Evolutionary conservation across 2,797 vertebrate genomes (phyloP).

Genomic region (Synanceia verrucosa): DNA sequence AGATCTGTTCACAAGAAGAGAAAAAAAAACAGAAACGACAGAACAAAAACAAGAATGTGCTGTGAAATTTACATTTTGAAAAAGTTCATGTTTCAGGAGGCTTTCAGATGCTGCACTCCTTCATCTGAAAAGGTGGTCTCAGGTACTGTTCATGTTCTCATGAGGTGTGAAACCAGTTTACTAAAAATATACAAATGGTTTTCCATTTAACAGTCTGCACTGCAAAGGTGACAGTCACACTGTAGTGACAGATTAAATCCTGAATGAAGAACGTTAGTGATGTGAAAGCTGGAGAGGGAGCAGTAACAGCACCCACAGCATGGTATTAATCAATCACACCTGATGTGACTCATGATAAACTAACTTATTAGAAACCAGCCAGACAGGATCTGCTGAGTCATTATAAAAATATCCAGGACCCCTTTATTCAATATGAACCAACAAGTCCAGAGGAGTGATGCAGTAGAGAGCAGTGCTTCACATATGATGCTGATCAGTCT

Average conservation of each 20-base stretch:
- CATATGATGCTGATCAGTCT: background rate
- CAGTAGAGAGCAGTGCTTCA: background rate
- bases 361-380: background rate
- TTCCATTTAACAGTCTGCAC: too few species aligned
- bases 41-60: constrained; percentile 12
- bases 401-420: background rate
- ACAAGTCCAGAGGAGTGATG: background rate
- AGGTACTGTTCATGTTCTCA: too few species aligned
- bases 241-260: too few species aligned
- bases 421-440: background rate
- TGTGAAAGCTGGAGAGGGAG: too few species aligned
- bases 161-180: too few species aligned
- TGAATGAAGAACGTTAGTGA: too few species aligned
- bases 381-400: too few species aligned
- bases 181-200: too few species aligned
- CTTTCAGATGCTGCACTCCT: background rate
- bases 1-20: constrained; percentile 12
- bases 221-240: too few species aligned
- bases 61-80: constrained; percentile 11
- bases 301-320: too few species aligned
- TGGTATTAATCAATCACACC: too few species aligned
- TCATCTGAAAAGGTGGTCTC: too few species aligned
- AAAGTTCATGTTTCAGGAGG: background rate
- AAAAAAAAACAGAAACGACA: background rate
- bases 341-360: background rate